A percentile compares a stretch with the other conserved stretches of the same genome.
These are phyloP conservation scores for Oopsacas minuta DNA, from an alignment of 37 sponge, comb jelly and placozoan species.

Conservation along the genomic window DNA sequence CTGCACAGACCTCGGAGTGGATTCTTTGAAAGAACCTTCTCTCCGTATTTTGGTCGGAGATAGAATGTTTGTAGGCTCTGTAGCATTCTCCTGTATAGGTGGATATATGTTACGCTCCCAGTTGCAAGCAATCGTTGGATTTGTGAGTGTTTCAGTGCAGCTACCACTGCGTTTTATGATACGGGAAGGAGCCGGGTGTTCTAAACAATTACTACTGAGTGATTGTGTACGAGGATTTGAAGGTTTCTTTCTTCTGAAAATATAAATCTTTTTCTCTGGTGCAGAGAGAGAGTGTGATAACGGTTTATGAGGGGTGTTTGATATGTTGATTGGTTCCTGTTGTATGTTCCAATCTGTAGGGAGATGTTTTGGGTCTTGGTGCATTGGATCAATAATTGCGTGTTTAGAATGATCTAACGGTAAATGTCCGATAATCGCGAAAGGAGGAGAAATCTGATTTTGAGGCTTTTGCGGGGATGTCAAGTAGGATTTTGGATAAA, in stretches of 20 bases:
- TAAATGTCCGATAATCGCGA: background rate
- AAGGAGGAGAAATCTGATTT: background rate
- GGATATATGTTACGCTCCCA: background rate
- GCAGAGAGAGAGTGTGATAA: conserved; percentile 1
- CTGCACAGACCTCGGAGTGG: background rate
- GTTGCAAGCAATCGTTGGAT: background rate
- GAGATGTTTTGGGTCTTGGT: background rate
- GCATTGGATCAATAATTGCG: background rate
- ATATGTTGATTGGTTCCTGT: background rate
- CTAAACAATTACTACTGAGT: background rate
- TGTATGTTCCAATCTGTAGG: background rate
- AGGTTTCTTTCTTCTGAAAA: conserved; percentile 13
- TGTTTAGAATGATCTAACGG: background rate
- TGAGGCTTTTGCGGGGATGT: background rate
- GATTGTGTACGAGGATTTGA: conserved; percentile 4
- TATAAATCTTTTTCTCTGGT: conserved; percentile 3
- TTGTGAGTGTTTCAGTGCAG: background rate
- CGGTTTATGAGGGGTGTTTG: background rate
- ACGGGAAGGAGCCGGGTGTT: background rate
- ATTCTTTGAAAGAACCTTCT: conserved; percentile 9
- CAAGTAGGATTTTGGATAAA: background rate
- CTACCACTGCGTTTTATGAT: background rate
- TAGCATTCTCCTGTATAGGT: background rate
- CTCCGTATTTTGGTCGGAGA: conserved; percentile 5
- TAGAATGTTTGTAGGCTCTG: background rate